These are phyloP conservation scores for Sternarchorhynchus goeldii DNA, from an alignment of 2,797 vertebrate species.

Conservation along the genomic window DNA sequence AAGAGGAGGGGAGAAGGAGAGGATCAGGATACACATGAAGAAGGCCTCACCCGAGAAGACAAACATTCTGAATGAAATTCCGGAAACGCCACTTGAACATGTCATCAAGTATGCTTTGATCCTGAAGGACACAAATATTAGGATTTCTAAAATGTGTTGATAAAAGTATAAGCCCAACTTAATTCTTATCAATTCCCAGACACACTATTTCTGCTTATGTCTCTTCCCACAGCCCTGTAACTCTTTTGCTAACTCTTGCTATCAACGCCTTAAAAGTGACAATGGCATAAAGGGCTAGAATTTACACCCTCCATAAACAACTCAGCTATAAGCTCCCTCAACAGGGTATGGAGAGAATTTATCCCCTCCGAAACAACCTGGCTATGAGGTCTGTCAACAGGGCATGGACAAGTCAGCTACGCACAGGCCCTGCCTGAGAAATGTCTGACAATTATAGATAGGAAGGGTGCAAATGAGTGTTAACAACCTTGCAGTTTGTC, in stretches of 20 bases:
- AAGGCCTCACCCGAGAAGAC: no score
- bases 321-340: slow-evolving; percentile 20
- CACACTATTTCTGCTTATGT: not conserved
- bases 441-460: slow-evolving; percentile 47
- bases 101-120: no score
- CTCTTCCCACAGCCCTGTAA: slow-evolving; percentile 14
- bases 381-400: slow-evolving; percentile 10
- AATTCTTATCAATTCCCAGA: not conserved
- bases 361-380: slow-evolving; percentile 21
- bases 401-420: not conserved
- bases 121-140: no score
- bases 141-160: no score
- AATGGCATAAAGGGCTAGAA: slow-evolving; percentile 30
- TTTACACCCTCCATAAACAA: slow-evolving; percentile 32
- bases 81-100: no score
- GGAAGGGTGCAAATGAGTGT: slow-evolving; percentile 38
- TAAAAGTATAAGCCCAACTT: not conserved
- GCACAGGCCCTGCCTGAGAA: slow-evolving; percentile 31
- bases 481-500: slow-evolving; percentile 44
- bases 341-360: slow-evolving; percentile 8
- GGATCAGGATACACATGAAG: no score
- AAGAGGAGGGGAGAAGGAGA: no score
- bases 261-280: slow-evolving; percentile 29
- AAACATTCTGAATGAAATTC: no score
- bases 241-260: slow-evolving; percentile 15